Evolutionary conservation across 2,113 vertebrate genomes (phyloP).

Genomic region (Echinops telfairi): DNA sequence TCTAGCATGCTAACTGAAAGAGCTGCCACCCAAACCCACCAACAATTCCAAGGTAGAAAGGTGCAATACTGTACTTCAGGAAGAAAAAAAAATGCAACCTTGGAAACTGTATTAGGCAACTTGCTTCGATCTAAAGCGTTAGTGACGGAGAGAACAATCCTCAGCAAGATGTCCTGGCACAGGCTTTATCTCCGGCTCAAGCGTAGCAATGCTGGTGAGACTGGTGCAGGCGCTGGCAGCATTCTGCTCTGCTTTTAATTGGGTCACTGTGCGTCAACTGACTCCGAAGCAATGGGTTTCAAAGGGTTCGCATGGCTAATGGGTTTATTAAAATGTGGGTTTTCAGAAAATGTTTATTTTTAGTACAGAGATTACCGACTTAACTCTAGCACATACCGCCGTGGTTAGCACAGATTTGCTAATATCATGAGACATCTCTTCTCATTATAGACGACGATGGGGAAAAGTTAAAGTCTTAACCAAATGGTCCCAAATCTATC

Average conservation of each 20-base stretch:
- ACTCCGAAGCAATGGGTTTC: background rate
- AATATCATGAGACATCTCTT: background rate
- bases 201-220: background rate
- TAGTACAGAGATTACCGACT: constrained; percentile 46
- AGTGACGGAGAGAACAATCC: background rate
- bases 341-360: constrained; percentile 53
- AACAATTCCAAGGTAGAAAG: background rate
- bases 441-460: constrained; percentile 55
- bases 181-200: background rate
- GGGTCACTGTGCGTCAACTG: background rate
- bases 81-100: background rate
- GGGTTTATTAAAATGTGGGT: constrained; percentile 46
- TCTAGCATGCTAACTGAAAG: background rate
- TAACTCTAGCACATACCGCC: constrained; percentile 22
- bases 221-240: background rate
- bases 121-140: background rate
- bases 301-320: background rate
- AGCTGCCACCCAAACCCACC: background rate
- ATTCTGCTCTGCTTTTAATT: background rate
- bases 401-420: constrained; percentile 54
- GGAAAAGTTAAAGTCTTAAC: constrained; percentile 54
- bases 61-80: background rate
- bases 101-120: background rate
- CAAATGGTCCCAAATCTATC: constrained; percentile 1
- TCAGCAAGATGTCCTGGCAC: background rate